Evolutionary conservation across 2,797 vertebrate species (phyloP).

Genomic region (Toxotes lorentzi): DNA sequence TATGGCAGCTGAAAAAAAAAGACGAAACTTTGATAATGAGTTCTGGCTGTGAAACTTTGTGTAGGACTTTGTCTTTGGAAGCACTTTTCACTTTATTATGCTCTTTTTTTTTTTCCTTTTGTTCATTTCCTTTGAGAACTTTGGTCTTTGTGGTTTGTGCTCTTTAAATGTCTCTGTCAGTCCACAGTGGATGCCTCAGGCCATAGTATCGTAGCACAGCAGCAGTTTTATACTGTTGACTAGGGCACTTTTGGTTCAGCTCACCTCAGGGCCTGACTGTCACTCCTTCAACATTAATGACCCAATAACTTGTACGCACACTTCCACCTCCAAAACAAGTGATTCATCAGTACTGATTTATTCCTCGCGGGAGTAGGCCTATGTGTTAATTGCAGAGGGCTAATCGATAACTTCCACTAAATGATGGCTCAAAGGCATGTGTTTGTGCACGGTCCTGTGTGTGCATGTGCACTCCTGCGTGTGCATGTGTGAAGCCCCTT

Average conservation of each 20-base stretch:
- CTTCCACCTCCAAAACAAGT: constrained; percentile 44
- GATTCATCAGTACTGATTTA: constrained; percentile 74
- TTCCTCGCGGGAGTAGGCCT: constrained; percentile 66
- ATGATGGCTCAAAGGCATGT: constrained; percentile 54
- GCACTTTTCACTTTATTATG: constrained; percentile 9
- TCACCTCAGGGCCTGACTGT: constrained; percentile 52
- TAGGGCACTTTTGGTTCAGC: constrained; percentile 52
- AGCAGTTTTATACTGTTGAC: constrained; percentile 55
- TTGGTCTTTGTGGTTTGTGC: constrained; percentile 21
- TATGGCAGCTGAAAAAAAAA: neutral
- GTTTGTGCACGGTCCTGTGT: neutral
- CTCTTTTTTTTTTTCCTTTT: neutral
- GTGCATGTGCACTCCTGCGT: neutral
- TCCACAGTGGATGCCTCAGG: constrained; percentile 11
- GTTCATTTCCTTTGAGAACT: neutral
- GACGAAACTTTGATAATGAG: too few species aligned
- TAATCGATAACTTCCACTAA: constrained; percentile 78
- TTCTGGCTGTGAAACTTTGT: neutral
- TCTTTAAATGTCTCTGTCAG: constrained; percentile 21
- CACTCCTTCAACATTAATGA: constrained; percentile 65
- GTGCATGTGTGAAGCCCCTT: constrained; percentile 15
- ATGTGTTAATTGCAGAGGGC: constrained; percentile 79
- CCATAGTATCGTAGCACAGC: constrained; percentile 31
- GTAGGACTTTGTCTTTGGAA: neutral
- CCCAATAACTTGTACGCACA: constrained; percentile 32